Percentiles rank a stretch among this genome's conserved stretches.
Conservation (phyloP, 2,797 vertebrate species). For the Parotocinclus haroldoi region DNA sequence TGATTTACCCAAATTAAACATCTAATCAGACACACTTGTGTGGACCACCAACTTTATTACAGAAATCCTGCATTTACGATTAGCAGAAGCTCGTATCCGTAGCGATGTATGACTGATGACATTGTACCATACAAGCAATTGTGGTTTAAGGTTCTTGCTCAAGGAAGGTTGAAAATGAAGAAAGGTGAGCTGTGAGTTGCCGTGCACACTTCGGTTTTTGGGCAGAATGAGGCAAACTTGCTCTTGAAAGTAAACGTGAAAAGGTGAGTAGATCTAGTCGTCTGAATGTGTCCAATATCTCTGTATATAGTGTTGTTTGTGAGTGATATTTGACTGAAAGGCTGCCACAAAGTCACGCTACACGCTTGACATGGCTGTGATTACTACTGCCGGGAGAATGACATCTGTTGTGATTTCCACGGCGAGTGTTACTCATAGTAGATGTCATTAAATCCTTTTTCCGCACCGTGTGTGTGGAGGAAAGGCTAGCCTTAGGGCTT, state of each 20-base stretch:
- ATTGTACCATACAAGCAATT: too few relatives aligned
- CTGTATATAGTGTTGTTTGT: conserved; percentile 25
- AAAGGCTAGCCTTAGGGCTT: conserved; percentile 68
- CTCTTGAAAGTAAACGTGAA: too few relatives aligned
- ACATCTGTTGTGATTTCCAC: conserved; percentile 52
- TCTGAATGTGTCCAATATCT: conserved; percentile 17
- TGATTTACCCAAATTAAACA: too few relatives aligned
- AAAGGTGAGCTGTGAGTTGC: too few relatives aligned
- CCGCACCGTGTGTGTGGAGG: conserved; percentile 54
- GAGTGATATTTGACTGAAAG: conserved; percentile 42
- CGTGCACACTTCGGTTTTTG: too few relatives aligned
- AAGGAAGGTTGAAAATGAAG: too few relatives aligned
- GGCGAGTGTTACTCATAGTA: conserved; percentile 40
- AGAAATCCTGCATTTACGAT: too few relatives aligned
- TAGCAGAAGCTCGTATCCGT: too few relatives aligned
- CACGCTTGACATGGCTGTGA: conserved; percentile 39
- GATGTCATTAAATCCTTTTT: conserved; percentile 44
- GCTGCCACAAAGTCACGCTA: conserved; percentile 32
- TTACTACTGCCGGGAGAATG: conserved; percentile 46
- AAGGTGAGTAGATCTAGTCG: background rate
- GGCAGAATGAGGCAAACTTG: background rate
- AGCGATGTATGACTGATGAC: too few relatives aligned
- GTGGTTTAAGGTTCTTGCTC: too few relatives aligned
- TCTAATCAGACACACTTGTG: too few relatives aligned
- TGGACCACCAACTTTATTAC: too few relatives aligned